Conservation (phyloP, 2,888 invertebrate species). For the Phyllotreta striolata region DNA sequence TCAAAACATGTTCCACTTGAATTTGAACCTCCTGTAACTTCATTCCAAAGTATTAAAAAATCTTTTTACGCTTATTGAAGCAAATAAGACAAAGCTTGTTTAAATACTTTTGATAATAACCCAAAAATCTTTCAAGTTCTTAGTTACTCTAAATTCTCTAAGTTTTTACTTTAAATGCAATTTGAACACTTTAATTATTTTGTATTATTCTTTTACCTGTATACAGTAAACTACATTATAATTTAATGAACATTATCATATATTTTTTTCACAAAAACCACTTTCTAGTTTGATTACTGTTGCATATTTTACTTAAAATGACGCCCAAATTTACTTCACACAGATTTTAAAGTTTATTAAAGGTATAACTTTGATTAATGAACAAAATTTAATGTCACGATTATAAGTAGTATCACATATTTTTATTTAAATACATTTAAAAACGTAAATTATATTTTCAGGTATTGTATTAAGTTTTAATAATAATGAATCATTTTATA, state of each 20-base stretch:
- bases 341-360: no score
- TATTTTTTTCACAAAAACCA: no score
- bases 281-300: no score
- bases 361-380: no score
- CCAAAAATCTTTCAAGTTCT: background rate
- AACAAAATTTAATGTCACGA: background rate
- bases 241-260: no score
- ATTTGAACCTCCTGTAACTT: background rate
- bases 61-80: background rate
- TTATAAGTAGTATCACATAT: conserved; percentile 16
- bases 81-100: no score
- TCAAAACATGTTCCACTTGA: conserved; percentile 16
- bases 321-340: no score
- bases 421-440: conserved; percentile 7
- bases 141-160: background rate
- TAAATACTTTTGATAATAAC: no score
- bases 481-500: no score
- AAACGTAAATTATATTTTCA: no score
- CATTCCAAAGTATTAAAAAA: background rate
- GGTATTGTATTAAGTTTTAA: no score
- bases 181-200: conserved; percentile 16
- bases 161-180: conserved; percentile 13
- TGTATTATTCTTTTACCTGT: background rate
- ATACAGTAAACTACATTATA: background rate
- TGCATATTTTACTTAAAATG: no score